Conservation (phyloP, 30 jellyfish, hydroid and myxozoan genomes). For the Catostylus mosaicus region DNA sequence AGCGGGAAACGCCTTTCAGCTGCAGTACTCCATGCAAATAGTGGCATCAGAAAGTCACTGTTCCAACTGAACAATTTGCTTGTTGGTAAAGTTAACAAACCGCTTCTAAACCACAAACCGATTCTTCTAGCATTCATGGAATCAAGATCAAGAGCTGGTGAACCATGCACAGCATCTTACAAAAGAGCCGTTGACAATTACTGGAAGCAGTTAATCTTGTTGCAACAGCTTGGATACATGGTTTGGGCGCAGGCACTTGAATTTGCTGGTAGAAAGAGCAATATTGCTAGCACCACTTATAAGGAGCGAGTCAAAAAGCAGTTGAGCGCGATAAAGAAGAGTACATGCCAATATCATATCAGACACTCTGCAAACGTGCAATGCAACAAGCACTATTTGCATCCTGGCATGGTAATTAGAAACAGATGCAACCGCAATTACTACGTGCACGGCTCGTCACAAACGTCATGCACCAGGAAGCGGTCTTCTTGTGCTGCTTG, state of each 20-base stretch:
- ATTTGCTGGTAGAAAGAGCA: conserved; percentile 1
- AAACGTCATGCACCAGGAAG: conserved; percentile 36
- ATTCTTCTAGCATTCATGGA: conserved; percentile 45
- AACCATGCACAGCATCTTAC: conserved; percentile 39
- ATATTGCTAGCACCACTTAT: neutral
- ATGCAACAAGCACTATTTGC: conserved; percentile 32
- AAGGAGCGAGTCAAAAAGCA: neutral
- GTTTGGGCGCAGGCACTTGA: conserved; percentile 68
- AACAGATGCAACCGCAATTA: conserved; percentile 22
- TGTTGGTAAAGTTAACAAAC: conserved; percentile 8
- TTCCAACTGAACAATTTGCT: conserved; percentile 22
- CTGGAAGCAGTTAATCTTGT: conserved; percentile 28
- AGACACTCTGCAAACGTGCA: conserved; percentile 24
- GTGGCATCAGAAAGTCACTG: conserved; percentile 12
- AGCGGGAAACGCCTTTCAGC: conserved; percentile 35
- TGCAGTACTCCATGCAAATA: conserved; percentile 2
- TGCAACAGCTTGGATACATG: conserved; percentile 52
- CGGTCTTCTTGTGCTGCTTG: conserved; percentile 19
- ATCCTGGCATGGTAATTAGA: conserved; percentile 30
- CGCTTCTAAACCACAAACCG: conserved; percentile 34
- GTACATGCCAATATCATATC: conserved; percentile 25
- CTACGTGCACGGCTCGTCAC: conserved; percentile 21
- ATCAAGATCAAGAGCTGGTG: conserved; percentile 14
- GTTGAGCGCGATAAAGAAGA: neutral
- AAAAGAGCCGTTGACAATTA: conserved; percentile 33